Base-by-base conservation (phyloP, 2,797 vertebrate species). In the Momotus momota region DNA sequence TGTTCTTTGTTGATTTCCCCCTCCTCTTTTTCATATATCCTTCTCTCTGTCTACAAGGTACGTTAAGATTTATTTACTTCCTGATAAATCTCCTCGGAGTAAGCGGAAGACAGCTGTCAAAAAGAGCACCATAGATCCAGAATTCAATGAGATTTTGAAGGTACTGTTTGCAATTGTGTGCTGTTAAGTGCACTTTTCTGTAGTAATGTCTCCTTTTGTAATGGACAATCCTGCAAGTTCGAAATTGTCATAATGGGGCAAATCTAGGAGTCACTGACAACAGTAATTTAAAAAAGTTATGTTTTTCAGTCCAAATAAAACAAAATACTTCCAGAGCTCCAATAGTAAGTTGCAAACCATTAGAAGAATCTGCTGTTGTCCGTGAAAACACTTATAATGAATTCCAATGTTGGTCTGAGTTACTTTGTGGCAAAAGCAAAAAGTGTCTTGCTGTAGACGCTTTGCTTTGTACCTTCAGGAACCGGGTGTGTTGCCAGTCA, bases 51-150 rank as follows among this genome's bases (percentile, higher is more conserved):
- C 64, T 75, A 12, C 60, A 84, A 99, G 99, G 58, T 99, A 98
- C 38, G 97, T 99, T n/a, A 99, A 99, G 94, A 96, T 98, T 82
- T 98, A 98, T 69, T 96, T 99, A 79, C 98, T 99, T 77, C 99
- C 99, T 0, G 98, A 98, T 70, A 98, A 98, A 90, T 98, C 97
- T 38, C 93, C 98, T 61, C 96, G 86, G 72, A 91, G 92, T 57
- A 99, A 99, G 88, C 96, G 98, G 97, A 99, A 99, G 98, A 99
- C 99, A 0, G n/a, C 96, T 6, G 94, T 99, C 60, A 99, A 98
- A 93, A 99, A 96, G 97, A 98, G 98, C 97, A 99, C 98, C 0
- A 98, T 98, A 18, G 95, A 99, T 94, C 99, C 99, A 0, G 94
- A 98, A 90, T 99, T 98, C 27, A 91, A 98, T 83, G 99, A 99